Base-by-base conservation (phyloP, 2,113 vertebrate genomes). In the Athene noctua region DNA sequence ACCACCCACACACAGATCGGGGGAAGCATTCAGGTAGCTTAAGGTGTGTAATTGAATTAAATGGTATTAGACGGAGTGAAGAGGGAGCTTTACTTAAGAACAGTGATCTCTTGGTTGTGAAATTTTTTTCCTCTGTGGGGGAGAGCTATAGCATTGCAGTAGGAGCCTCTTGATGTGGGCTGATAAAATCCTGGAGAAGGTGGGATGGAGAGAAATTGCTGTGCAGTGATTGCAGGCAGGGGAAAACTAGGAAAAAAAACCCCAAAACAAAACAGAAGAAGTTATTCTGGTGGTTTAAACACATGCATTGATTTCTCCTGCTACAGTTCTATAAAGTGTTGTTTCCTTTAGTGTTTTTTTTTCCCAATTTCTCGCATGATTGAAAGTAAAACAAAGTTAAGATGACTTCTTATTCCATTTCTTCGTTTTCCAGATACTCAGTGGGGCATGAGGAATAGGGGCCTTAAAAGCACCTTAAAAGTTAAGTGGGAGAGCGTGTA, bases 331-430 rank as follows among this genome's bases (percentile, higher is more conserved):
- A 2, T 34, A 8, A 93, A 44, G 13, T 49, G 6, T 5, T 47
- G 5, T 67, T 70, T 88, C 13, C 14, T 62, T 68, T 54, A 3
- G 3, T 13, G 4, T 15, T 68, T 78, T 38, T 38, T 90, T 51
- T 1, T 19, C 25, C 6, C 23, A 5, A 0, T 63, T 87, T 74
- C 36, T 7, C 0, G 17, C 66, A 20, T 1, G 2, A 25, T 92
- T 95, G 8, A 61, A 75, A 82, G 36, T 44, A 44, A 61, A 88
- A n/a, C 11, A 30, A 83, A 47, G 6, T 46, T 59, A 34, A 55
- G 36, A 32, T 40, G 4, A 82, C 20, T 85, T 84, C 21, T 93
- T 88, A 14, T 1, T 18, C 30, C 9, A 1, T 70, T 38, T 88
- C 49, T 81, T 74, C 4, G 6, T 86, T 85, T 87, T 84, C 34